Conservation (phyloP, 2,888 invertebrate species). For the Catocala nupta region DNA sequence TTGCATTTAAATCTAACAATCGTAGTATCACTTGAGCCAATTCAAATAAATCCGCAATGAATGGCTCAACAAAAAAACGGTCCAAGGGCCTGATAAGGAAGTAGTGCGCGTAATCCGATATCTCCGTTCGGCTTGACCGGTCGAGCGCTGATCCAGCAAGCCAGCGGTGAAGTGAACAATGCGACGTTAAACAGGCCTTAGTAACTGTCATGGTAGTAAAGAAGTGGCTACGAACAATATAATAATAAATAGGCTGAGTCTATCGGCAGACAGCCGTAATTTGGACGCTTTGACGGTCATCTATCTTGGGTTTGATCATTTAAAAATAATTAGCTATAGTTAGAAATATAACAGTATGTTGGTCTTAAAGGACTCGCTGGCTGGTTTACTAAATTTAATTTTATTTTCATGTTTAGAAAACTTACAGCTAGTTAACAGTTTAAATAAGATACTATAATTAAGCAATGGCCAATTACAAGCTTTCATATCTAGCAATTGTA, state of each 20-base stretch:
- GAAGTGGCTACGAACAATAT: background rate
- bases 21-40: no score
- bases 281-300: no score
- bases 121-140: constrained; percentile 54
- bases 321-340: no score
- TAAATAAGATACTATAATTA: no score
- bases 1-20: background rate
- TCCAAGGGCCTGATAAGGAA: constrained; percentile 53
- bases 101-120: constrained; percentile 52
- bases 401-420: no score
- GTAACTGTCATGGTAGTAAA: constrained; percentile 7
- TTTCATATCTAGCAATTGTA: no score
- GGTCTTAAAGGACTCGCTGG: no score
- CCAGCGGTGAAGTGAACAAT: constrained; percentile 24
- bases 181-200: constrained; percentile 2
- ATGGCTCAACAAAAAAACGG: constrained; percentile 19
- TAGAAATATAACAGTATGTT: no score
- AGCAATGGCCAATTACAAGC: no score
- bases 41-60: background rate
- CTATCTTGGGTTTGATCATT: no score
- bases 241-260: background rate
- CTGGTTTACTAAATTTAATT: no score
- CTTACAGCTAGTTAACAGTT: no score
- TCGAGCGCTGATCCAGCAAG: constrained; percentile 44
- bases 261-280: background rate